Conservation (phyloP, 1,140 invertebrate genomes). For the Drosophila nasuta region DNA sequence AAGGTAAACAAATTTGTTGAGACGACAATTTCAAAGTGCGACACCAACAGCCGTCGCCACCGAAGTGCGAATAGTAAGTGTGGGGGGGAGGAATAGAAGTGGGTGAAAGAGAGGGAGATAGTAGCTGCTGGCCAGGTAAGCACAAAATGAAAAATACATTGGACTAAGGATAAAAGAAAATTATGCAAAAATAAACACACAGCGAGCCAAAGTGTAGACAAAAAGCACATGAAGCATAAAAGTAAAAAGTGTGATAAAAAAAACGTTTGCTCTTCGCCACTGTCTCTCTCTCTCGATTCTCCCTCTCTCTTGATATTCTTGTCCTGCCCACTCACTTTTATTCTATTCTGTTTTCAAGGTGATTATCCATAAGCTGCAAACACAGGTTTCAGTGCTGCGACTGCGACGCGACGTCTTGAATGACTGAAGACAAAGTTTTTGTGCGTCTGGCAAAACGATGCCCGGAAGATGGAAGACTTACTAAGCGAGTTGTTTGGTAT, state of each 20-base stretch:
- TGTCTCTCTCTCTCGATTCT: background rate
- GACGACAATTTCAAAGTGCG: constrained; percentile 48
- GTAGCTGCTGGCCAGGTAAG: constrained; percentile 50
- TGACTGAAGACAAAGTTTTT: constrained; percentile 79
- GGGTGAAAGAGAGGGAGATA: background rate
- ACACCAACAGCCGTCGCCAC: constrained; percentile 14
- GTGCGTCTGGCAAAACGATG: constrained; percentile 40
- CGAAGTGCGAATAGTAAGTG: too few species aligned
- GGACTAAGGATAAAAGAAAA: constrained; percentile 68
- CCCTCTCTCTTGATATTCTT: background rate
- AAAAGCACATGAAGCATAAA: constrained; percentile 36
- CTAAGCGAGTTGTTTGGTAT: constrained; percentile 14
- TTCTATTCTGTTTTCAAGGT: constrained; percentile 59
- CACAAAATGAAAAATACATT: constrained; percentile 76
- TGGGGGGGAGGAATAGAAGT: background rate
- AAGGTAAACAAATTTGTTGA: constrained; percentile 74
- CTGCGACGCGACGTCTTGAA: constrained; percentile 25
- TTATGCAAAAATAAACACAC: constrained; percentile 77
- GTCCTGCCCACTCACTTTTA: constrained; percentile 14
- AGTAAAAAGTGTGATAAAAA: constrained; percentile 75
- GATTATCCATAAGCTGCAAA: constrained; percentile 76
- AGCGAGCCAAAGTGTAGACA: constrained; percentile 35
- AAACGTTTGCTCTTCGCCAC: constrained; percentile 19
- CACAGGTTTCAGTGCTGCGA: constrained; percentile 21
- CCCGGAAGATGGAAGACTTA: constrained; percentile 42